Evolutionary conservation across 2,797 vertebrate species (phyloP), one percentile per base, ranked within the genome.

Genomic region (Brachyrhaphis roseni): DNA sequence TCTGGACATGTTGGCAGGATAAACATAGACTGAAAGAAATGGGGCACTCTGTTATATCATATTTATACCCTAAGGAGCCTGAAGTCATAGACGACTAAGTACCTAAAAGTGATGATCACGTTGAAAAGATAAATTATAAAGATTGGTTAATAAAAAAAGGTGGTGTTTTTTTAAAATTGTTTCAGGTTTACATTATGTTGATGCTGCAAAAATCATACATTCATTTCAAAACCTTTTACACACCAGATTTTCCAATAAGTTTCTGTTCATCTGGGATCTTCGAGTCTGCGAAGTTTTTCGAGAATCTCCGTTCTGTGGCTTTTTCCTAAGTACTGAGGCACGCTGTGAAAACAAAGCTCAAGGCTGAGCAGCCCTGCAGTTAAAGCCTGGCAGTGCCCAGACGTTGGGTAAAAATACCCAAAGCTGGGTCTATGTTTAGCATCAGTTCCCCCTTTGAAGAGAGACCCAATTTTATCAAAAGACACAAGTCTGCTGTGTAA

Each of bases 311-410:
- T 82, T 89, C 88, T 92, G 88, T 87, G 91, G 89, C 87, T 93
- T 90, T 72, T 82, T 74, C 78, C 77, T 87, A 88, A 87, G 82
- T 83, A 74, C 80, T 78, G 86, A 90, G 62, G 82, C 88, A 89
- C 89, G 89, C 94, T 94, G 90, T 90, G 84, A 93, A 94, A 94
- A 94, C 94, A 94, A 86, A 86, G 87, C 91, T 91, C 86, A 88
- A 90, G 89, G 88, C 87, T 82, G 31, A 79, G 88, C 91, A 90
- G 92, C 87, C 91, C 92, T 92, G 57, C 92, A 94, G 93, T 94
- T 94, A 92, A 81, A 88, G 79, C 77, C 87, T 87, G 91, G 92
- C 90, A 94, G 93, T 73, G 90, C 86, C 94, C 92, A 93, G 92
- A 91, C 91, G 89, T 77, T 83, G 59, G 83, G 64, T 39, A 39